Evolutionary conservation across 1,140 invertebrate species (phyloP), one percentile per base, ranked within the genome.

Genomic region (Geopemphigus sp.): DNA sequence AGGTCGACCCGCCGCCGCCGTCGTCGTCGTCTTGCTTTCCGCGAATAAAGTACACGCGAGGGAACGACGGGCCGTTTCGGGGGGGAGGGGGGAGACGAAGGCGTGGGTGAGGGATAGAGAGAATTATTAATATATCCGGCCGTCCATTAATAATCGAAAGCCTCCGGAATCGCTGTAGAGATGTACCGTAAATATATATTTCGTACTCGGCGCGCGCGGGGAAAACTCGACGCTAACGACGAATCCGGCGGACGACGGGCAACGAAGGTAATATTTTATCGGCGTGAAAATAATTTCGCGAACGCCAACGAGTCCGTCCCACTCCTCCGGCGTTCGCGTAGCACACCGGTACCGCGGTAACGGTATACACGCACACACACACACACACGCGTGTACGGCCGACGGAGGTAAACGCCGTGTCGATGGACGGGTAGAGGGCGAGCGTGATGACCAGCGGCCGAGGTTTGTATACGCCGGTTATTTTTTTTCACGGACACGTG

Each of bases 221-320:
- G 26, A 57, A 45, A 45, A 32, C 19, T 39, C 32, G 29, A 22
- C 12, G 54, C 11, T 61, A 74, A 61, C 39, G 32, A 45, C 39
- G 22, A 61, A 47, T 39, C 11, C 11, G 5, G 39, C n/a, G n/a
- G n/a, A n/a, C n/a, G 56, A 19, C 64, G 47, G 64, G 39, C 32
- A 24, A 68, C 22, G 54, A 5, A 76, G 39, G 54, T 59, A 61
- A 76, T 76, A 76, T 76, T 76, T 76, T 76, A 76, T 47, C 32
- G 73, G 56, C 73, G 39, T 61, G n/a, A 61, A 61, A 76, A 61
- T 26, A 61, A 22, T 45, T 45, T n/a, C 45, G 63, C 24, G 47
- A 68, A 47, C n/a, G 17, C n/a, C n/a, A n/a, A n/a, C n/a, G n/a
- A n/a, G n/a, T n/a, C n/a, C n/a, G n/a, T n/a, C n/a, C n/a, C n/a